Base-by-base conservation (phyloP, 1,140 invertebrate genomes). In the Galendromus occidentalis region DNA sequence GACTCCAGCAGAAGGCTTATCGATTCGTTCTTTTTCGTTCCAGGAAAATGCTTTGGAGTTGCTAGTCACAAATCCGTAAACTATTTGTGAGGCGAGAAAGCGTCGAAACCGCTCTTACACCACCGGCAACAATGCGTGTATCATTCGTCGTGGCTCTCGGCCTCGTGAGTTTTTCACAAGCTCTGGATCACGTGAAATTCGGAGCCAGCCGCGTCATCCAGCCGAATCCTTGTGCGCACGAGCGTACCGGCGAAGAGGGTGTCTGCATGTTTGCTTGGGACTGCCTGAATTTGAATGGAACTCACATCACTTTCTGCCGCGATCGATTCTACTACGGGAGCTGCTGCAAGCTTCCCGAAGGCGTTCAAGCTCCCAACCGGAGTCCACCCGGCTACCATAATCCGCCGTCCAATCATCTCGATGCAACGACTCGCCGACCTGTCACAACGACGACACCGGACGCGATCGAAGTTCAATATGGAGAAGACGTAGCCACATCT, bases 181-280 rank as follows among this genome's bases (percentile, higher is more conserved):
- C 25, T 59, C 20, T 59, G 14, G 51, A 59, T 22, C 51, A 59
- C 25, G 51, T 59, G 25, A 59, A 59, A 33, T 59, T 59, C 51
- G 51, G 51, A 5, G 51, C 51, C 12, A 59, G 51, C 51, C 51
- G 51, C 51, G 51, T 59, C 17, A 59, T 59, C 51, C 51, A 59
- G 20, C 51, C 51, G 51, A 59, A 59, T 33, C 51, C 51, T 59
- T 59, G 51, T 9, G 51, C 25, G 17, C 51, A 59, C 22, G 51
- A 59, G 9, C 51, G 51, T 17, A 59, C 51, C 25, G 51, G 51
- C 1, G 82, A 87, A 69, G 84, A 82, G 64, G 90, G 90, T 7
- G 80, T 88, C 7, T 94, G 90, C 72, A 94, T 94, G 89, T 92
- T 94, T 74, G 88, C 88, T 65, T 90, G 89, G 75, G 86, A 90